Percentiles rank a stretch among this genome's conserved stretches.
These are phyloP conservation scores for Octodonta nipae DNA, from an alignment of 2,888 invertebrate genomes.

Conservation along the genomic window DNA sequence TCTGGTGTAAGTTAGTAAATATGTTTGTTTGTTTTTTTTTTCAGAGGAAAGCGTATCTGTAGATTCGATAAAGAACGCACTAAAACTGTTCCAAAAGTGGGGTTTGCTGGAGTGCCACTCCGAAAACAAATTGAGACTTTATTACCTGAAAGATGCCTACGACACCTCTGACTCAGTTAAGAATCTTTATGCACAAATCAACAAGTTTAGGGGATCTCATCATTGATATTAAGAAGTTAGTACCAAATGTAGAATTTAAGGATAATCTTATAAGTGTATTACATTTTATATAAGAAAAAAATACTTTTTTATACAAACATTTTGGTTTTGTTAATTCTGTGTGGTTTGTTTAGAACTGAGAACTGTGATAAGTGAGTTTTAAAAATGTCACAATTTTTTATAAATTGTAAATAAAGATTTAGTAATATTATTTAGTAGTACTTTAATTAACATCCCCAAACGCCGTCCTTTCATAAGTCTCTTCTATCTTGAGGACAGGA, in stretches of 20 bases:
- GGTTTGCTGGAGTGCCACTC: conserved; percentile 51
- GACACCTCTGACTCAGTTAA: conserved; percentile 27
- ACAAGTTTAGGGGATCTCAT: conserved; percentile 23
- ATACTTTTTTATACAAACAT: too few relatives aligned
- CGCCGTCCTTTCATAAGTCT: too few relatives aligned
- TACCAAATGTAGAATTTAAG: not conserved
- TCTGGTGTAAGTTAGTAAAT: too few relatives aligned
- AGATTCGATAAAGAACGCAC: conserved; percentile 73
- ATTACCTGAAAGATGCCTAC: conserved; percentile 29
- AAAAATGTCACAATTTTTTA: conserved; percentile 7
- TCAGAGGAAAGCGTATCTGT: conserved; percentile 79
- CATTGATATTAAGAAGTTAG: too few relatives aligned
- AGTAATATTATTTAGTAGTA: too few relatives aligned
- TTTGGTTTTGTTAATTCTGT: not conserved
- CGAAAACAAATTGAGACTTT: conserved; percentile 30
- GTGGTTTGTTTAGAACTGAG: conserved; percentile 6
- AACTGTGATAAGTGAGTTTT: conserved; percentile 19
- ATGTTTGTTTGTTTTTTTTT: too few relatives aligned
- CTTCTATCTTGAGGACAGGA: too few relatives aligned
- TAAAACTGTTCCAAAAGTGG: conserved; percentile 71
- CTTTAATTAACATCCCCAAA: too few relatives aligned
- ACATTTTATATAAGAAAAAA: not conserved
- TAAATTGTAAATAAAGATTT: not conserved
- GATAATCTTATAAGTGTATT: not conserved
- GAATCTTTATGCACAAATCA: conserved; percentile 25